Evolutionary conservation across 2,888 invertebrate genomes (phyloP).

Genomic region (Epirrita christyi): DNA sequence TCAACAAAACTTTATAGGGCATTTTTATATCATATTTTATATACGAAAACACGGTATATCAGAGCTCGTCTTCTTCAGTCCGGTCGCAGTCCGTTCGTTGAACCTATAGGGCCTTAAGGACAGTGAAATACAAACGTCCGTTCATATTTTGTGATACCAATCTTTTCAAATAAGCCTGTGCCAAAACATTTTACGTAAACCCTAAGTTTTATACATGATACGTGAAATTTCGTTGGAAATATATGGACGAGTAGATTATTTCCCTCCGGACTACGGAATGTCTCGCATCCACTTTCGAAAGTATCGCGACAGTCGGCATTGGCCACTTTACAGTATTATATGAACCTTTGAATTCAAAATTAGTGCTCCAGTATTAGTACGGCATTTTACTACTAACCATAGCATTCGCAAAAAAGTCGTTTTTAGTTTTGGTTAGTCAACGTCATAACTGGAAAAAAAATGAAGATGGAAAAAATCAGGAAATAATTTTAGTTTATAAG

Average conservation of each 20-base stretch:
- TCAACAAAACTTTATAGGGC: no score
- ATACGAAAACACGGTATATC: no score
- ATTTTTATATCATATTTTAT: no score
- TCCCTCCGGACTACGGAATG: constrained; percentile 34
- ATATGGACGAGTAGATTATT: constrained; percentile 42
- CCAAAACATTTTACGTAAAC: constrained; percentile 25
- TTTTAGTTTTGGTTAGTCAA: no score
- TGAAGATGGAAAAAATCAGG: no score
- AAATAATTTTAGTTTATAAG: no score
- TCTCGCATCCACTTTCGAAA: constrained; percentile 22
- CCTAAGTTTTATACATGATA: constrained; percentile 33
- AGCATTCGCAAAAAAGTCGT: background rate
- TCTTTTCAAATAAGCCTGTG: constrained; percentile 14
- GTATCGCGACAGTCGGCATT: constrained; percentile 20
- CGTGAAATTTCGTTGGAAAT: constrained; percentile 35
- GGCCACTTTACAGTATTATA: constrained; percentile 13
- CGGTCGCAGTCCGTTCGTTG: no score
- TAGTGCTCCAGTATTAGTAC: background rate
- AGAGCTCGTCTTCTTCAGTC: no score
- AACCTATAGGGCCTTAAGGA: no score
- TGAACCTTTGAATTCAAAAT: constrained; percentile 1
- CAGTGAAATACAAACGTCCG: background rate
- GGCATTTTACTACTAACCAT: background rate
- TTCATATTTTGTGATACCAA: constrained; percentile 3
- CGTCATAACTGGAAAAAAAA: no score